Base-by-base conservation (phyloP, 2,113 vertebrate genomes). In the Spea bombifrons region DNA sequence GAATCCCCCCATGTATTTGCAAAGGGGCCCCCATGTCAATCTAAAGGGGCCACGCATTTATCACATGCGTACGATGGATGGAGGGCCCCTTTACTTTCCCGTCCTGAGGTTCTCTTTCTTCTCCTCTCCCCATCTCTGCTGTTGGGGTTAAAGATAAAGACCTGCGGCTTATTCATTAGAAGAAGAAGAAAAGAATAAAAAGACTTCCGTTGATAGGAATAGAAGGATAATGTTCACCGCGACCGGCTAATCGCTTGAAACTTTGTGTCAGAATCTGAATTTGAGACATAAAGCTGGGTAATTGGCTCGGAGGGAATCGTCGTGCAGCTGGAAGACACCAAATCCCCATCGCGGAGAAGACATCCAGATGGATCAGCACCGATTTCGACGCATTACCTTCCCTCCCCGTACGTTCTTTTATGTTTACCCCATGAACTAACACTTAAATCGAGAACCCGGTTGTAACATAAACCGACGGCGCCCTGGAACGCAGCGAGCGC, bases 361-460 rank as follows among this genome's bases (percentile, higher is more conserved):
- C 52, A 8, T 45, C 13, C 75, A 69, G 75, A 69, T 69, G 66
- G 75, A 76, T 69, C 66, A 76, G 75, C 7, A 70, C 4, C 66
- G n/a, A 69, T 76, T 76, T 69, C 8, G 5, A 49, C 15, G 13
- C 45, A 12, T 76, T 68, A 13, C 67, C 52, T 48, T 15, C 16
- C 53, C 55, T 7, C 50, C 75, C 30, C 66, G 16, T 5, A 49
- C 48, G 53, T 15, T 48, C 69, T 53, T 76, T 76, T 69, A 76
- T 69, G 66, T 8, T 49, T 48, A 57, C 75, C 66, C 66, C 48
- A 17, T 76, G 75, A 76, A 61, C 52, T 69, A 53, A 69, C 49
- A 17, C 50, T 59, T 57, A 49, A 8, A 76, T 43, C n/a, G 12
- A 7, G 15, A 17, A 30, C 47, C 43, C 5, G 13, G 8, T 7